A percentile compares a stretch with the other conserved stretches of the same genome.
Evolutionary conservation across 2,888 invertebrate species (phyloP).

Genomic region (Pseudoips prasinana): DNA sequence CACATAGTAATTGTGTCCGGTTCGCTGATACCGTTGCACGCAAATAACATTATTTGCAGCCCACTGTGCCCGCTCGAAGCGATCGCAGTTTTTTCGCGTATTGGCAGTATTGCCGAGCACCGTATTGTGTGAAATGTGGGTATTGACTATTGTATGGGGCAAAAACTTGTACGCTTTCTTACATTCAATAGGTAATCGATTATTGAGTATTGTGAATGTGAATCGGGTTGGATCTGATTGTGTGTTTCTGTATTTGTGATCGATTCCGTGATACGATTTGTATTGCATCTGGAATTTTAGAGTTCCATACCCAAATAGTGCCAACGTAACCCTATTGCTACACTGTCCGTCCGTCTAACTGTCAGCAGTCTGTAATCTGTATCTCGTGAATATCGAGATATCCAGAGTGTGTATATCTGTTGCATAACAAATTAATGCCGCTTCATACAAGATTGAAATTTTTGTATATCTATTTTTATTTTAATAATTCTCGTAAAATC

Average conservation of each 20-base stretch:
- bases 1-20: conserved; percentile 42
- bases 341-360: no score
- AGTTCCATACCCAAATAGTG: no score
- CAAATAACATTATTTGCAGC: conserved; percentile 31
- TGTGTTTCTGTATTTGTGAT: conserved; percentile 10
- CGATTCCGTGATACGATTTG: conserved; percentile 11
- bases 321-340: no score
- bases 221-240: conserved; percentile 14
- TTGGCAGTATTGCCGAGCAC: conserved; percentile 5
- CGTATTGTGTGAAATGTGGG: neutral
- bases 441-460: no score
- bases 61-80: neutral
- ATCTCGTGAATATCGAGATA: no score
- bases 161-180: conserved; percentile 29
- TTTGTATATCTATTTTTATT: no score
- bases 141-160: conserved; percentile 15
- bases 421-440: no score
- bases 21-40: conserved; percentile 38
- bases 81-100: neutral
- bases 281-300: conserved; percentile 6
- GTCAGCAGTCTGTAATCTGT: no score
- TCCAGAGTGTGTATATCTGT: no score
- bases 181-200: conserved; percentile 24
- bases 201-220: conserved; percentile 11
- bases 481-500: no score